These are phyloP conservation scores for Ditula angustiorana DNA, from an alignment of 2,888 invertebrate species.

Conservation along the genomic window DNA sequence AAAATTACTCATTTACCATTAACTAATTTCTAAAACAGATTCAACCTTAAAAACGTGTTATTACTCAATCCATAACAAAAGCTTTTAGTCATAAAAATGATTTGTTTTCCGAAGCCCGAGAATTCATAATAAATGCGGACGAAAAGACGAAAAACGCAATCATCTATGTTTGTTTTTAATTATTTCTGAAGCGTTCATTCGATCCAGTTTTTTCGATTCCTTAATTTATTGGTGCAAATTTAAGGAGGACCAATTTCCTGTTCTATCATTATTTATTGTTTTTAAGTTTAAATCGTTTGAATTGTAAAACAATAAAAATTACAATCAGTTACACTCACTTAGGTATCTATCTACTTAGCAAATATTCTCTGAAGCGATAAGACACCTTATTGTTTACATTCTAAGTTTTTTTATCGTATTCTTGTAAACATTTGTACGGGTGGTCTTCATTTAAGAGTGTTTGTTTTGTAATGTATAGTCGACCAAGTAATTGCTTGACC, in stretches of 20 bases:
- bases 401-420: too few species aligned
- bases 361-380: too few species aligned
- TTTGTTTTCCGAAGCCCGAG: slow-evolving; percentile 1
- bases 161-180: slow-evolving; percentile 47
- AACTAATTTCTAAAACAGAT: not conserved
- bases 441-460: too few species aligned
- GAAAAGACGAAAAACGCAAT: slow-evolving; percentile 20
- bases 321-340: too few species aligned
- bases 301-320: too few species aligned
- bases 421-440: too few species aligned
- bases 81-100: not conserved
- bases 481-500: too few species aligned
- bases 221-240: not conserved
- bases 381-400: too few species aligned
- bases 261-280: not conserved
- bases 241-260: not conserved
- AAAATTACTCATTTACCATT: not conserved
- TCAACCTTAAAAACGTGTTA: slow-evolving; percentile 2
- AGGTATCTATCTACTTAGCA: too few species aligned
- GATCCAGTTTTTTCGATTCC: slow-evolving; percentile 19
- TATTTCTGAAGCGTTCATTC: slow-evolving; percentile 39
- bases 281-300: too few species aligned
- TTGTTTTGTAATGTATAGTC: too few species aligned
- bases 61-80: slow-evolving; percentile 4
- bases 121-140: not conserved